Evolutionary conservation across 2,113 vertebrate species (phyloP).

Genomic region (Crotalus helleri): DNA sequence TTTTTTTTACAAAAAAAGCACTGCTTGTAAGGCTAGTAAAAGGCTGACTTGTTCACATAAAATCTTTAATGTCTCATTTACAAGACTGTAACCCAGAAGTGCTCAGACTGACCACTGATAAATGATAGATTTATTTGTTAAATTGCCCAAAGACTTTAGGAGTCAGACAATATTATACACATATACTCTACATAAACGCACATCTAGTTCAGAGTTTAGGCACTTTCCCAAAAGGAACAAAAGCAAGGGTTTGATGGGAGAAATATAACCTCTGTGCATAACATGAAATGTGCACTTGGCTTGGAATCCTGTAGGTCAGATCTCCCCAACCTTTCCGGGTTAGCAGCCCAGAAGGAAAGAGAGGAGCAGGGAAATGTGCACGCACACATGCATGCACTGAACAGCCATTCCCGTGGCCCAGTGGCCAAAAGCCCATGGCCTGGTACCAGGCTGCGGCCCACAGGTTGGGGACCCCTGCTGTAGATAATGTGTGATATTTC

Average conservation of each 20-base stretch:
- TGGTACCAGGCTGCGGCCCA: no score
- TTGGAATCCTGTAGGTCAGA: background rate
- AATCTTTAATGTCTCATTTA: background rate
- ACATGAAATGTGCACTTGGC: background rate
- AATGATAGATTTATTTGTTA: background rate
- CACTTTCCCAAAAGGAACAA: background rate
- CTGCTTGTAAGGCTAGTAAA: background rate
- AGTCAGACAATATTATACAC: background rate
- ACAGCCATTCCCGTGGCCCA: no score
- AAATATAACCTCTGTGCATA: background rate
- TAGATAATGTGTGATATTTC: background rate
- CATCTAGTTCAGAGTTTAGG: background rate
- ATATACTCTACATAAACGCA: background rate
- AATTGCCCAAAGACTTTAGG: background rate
- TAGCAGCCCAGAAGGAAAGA: no score
- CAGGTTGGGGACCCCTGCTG: no score
- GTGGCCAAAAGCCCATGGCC: no score
- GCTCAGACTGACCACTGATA: background rate
- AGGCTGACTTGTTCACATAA: background rate
- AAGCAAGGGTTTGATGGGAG: background rate
- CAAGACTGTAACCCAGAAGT: background rate
- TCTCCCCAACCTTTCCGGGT: no score
- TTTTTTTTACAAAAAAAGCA: no score
- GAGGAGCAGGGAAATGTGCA: no score
- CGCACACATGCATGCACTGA: no score